phyloP scores from a whole-genome alignment of 2,797 vertebrate species.

The Micromesistius poutassou region DNA sequence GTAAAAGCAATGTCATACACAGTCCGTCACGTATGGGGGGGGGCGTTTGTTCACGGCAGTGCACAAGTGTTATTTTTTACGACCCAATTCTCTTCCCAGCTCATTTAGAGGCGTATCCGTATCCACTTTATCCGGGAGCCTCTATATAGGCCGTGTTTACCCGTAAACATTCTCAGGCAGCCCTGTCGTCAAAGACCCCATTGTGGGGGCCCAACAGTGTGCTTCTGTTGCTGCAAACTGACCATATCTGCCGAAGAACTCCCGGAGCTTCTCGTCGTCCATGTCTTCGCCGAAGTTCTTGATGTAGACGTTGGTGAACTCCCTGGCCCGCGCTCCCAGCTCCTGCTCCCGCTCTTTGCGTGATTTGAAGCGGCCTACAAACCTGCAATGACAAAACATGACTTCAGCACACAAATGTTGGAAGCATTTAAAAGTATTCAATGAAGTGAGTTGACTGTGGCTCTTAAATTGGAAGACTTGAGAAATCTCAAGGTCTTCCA shows the following conservation, averaged over 20 bases:
- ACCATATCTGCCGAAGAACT: constrained; percentile 94
- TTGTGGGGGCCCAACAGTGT: background rate
- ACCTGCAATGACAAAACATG: constrained; percentile 64
- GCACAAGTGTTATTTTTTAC: background rate
- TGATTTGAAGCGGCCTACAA: constrained; percentile 96
- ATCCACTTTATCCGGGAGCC: background rate
- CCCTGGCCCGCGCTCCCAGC: constrained; percentile 91
- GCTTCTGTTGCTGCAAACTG: constrained; percentile 18
- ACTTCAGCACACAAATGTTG: background rate
- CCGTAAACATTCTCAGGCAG: background rate
- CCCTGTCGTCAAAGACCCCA: background rate
- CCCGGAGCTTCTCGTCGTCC: constrained; percentile 94
- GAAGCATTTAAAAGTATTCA: background rate
- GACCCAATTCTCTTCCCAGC: background rate
- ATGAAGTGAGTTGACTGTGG: background rate
- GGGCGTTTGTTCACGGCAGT: background rate
- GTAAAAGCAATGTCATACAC: background rate
- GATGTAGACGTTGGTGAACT: constrained; percentile 97
- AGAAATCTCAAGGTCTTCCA: background rate
- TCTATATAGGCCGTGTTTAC: background rate
- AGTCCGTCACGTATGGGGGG: background rate
- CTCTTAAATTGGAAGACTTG: background rate
- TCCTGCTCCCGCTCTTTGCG: constrained; percentile 96
- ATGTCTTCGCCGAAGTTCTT: constrained; percentile 99
- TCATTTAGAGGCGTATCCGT: background rate